phyloP scores from a whole-genome alignment of 2,113 vertebrate genomes.

The Illadopsis cleaveri region DNA sequence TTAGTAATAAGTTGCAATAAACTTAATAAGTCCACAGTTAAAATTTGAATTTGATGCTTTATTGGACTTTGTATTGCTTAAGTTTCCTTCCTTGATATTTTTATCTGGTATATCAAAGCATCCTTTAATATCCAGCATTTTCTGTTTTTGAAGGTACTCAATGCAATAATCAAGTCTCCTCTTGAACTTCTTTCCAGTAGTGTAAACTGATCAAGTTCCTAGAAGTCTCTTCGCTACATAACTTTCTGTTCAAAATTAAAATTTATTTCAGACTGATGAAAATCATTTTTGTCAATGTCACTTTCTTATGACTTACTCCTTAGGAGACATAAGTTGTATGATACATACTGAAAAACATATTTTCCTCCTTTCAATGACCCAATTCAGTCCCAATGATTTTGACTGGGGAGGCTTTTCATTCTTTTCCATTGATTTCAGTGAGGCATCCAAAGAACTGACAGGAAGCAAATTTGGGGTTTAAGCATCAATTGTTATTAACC shows the following conservation, averaged over 20 bases:
- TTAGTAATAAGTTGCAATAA: neutral
- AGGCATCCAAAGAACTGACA: neutral
- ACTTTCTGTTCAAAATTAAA: neutral
- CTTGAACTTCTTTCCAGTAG: neutral
- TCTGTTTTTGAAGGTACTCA: neutral
- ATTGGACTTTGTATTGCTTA: neutral
- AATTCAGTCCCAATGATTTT: neutral
- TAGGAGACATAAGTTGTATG: neutral
- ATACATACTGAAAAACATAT: neutral
- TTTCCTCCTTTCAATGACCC: neutral
- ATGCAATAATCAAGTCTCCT: neutral
- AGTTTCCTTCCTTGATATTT: neutral
- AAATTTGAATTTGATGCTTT: neutral
- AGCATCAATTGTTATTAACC: neutral
- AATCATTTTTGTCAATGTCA: neutral
- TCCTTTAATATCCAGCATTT: neutral
- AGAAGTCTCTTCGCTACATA: neutral
- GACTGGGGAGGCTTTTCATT: neutral
- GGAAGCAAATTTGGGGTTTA: neutral
- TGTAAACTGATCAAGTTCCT: neutral
- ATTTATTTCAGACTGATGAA: neutral
- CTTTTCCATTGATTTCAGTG: neutral
- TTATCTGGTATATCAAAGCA: neutral
- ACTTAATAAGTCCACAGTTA: neutral
- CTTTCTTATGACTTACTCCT: neutral